These are phyloP conservation scores for Acrobasis consociella DNA, from an alignment of 2,888 invertebrate genomes.

Conservation along the genomic window DNA sequence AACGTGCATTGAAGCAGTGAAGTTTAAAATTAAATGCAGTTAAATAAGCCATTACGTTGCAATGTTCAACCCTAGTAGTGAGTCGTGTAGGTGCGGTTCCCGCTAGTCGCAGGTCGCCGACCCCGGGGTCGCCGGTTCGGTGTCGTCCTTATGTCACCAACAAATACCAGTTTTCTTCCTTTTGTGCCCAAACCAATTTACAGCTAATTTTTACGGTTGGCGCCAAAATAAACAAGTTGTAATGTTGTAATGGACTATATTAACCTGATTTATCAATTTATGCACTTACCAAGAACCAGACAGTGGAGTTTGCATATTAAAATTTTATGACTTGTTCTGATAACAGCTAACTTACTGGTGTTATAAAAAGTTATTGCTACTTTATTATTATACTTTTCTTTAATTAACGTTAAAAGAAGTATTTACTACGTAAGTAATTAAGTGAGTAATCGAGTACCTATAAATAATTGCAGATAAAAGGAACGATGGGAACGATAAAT, in stretches of 20 bases:
- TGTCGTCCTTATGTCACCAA: slow-evolving; percentile 49
- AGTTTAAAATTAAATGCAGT: background rate
- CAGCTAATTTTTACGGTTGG: slow-evolving; percentile 13
- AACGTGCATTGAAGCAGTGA: too few relatives aligned
- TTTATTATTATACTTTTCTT: too few relatives aligned
- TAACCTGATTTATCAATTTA: background rate
- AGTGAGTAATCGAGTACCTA: too few relatives aligned
- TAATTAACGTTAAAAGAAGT: too few relatives aligned
- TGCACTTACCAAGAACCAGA: background rate
- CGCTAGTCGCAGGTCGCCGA: slow-evolving; percentile 54
- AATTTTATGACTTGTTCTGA: background rate
- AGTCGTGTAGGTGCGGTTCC: slow-evolving; percentile 39
- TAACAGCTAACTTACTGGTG: too few relatives aligned
- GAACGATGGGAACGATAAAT: too few relatives aligned
- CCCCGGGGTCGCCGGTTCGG: slow-evolving; percentile 45
- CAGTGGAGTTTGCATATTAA: background rate
- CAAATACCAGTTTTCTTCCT: slow-evolving; percentile 27
- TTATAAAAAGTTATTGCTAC: too few relatives aligned
- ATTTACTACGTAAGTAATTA: too few relatives aligned
- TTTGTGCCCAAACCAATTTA: slow-evolving; percentile 20
- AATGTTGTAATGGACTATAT: background rate
- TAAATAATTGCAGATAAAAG: too few relatives aligned
- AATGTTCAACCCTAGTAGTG: slow-evolving; percentile 32
- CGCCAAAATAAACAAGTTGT: background rate
- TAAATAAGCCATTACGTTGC: background rate